Percentiles rank a stretch among this genome's conserved stretches.
phyloP scores from a whole-genome alignment of 2,888 invertebrate species.

The Yponomeuta malinellus region DNA sequence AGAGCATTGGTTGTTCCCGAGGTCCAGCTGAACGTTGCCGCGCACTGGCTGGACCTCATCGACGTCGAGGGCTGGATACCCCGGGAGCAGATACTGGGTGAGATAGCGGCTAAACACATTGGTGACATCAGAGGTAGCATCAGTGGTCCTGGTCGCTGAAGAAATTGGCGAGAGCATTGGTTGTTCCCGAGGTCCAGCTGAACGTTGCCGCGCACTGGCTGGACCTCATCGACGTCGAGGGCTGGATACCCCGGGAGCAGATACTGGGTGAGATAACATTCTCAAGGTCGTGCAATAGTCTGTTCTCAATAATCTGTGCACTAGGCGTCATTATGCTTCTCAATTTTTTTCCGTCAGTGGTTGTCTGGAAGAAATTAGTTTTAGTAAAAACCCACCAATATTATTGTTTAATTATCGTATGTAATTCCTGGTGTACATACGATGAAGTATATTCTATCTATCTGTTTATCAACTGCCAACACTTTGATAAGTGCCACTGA shows the following conservation, averaged over 20 bases:
- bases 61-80: constrained; percentile 99
- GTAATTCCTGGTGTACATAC: no score
- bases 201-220: constrained; percentile 98
- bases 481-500: no score
- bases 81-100: constrained; percentile 91
- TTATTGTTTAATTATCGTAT: no score
- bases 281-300: no score
- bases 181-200: constrained; percentile 81
- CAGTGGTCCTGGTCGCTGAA: background rate
- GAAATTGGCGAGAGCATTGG: no score
- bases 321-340: no score
- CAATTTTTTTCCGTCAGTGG: no score
- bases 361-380: no score
- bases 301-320: no score
- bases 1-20: constrained; percentile 55
- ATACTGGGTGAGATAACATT: constrained; percentile 76
- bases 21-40: constrained; percentile 92
- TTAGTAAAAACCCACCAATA: no score
- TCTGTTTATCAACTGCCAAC: no score
- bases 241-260: constrained; percentile 99
- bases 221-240: constrained; percentile 96
- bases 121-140: background rate
- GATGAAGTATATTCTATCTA: no score
- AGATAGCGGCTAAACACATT: constrained; percentile 10
- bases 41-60: constrained; percentile 98